Conservation (phyloP, 2,797 vertebrate genomes). For the Anisognathus igniventris region DNA sequence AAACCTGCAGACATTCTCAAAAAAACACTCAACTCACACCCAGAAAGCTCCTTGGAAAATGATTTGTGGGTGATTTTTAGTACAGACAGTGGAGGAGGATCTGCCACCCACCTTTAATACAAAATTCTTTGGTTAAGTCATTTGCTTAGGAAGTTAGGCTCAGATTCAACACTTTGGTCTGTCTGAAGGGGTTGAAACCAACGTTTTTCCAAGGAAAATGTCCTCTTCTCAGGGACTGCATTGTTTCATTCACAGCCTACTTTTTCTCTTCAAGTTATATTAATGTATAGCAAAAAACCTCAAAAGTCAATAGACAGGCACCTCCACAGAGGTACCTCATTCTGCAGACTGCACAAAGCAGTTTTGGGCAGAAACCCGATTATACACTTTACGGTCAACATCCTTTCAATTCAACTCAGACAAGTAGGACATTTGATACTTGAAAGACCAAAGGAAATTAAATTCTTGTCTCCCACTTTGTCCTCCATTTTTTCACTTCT, state of each 20-base stretch:
- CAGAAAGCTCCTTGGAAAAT: slow-evolving; percentile 21
- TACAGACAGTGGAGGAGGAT: slow-evolving; percentile 16
- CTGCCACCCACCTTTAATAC: slow-evolving; percentile 35
- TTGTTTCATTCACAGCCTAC: not conserved
- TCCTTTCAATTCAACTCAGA: not conserved
- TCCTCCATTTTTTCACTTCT: not conserved
- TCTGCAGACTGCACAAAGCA: not conserved
- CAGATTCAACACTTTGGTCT: not conserved
- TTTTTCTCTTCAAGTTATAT: not conserved
- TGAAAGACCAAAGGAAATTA: not conserved
- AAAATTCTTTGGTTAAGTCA: not conserved
- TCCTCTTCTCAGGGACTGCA: not conserved
- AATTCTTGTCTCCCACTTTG: not conserved
- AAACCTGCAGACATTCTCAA: slow-evolving; percentile 18
- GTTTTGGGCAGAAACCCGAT: not conserved
- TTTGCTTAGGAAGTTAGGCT: not conserved
- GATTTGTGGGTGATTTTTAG: slow-evolving; percentile 15
- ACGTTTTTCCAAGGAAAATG: not conserved
- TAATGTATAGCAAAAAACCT: not conserved
- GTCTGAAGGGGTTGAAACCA: not conserved
- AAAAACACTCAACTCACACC: not conserved
- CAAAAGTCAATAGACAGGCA: not conserved
- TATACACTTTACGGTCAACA: not conserved
- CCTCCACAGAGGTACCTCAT: not conserved
- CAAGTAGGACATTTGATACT: not conserved